A percentile compares a stretch with the other conserved stretches of the same genome.
Evolutionary conservation across 2,797 vertebrate genomes (phyloP).

Genomic region (Kryptolebias ocellatus): DNA sequence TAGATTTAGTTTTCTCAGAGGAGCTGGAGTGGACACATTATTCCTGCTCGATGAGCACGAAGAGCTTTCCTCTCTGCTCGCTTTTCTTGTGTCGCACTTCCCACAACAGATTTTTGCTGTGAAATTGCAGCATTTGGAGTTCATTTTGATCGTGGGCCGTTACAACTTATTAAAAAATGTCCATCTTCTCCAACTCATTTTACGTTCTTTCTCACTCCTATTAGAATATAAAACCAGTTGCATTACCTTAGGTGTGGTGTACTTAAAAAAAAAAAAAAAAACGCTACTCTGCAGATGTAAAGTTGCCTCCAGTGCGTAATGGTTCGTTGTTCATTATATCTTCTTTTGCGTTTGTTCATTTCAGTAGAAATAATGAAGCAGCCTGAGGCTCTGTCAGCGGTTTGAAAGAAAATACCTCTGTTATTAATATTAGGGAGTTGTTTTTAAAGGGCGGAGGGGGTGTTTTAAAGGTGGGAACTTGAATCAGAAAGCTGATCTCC

Average conservation of each 20-base stretch:
- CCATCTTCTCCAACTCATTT: too few species aligned
- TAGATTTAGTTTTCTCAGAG: slow-evolving; percentile 25
- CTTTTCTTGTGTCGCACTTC: slow-evolving; percentile 14
- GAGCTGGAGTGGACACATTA: slow-evolving; percentile 51
- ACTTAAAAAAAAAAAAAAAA: too few species aligned
- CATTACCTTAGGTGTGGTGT: too few species aligned
- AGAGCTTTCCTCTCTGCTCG: slow-evolving; percentile 14
- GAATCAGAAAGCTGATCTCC: slow-evolving; percentile 1
- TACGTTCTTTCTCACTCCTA: too few species aligned
- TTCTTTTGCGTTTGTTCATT: background rate
- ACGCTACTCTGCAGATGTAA: too few species aligned
- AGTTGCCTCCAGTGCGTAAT: too few species aligned
- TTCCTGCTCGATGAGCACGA: slow-evolving; percentile 52
- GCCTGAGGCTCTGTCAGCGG: slow-evolving; percentile 36
- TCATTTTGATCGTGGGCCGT: too few species aligned
- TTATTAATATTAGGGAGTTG: slow-evolving; percentile 28
- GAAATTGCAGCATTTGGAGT: too few species aligned
- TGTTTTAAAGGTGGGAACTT: slow-evolving; percentile 28
- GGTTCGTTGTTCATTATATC: background rate
- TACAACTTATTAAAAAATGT: too few species aligned
- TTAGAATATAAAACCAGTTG: too few species aligned
- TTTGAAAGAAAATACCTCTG: slow-evolving; percentile 34
- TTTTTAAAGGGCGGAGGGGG: slow-evolving; percentile 28
- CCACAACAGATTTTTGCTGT: too few species aligned
- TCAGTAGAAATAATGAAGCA: background rate